Percentiles rank a stretch among this genome's conserved stretches.
These are phyloP conservation scores for Watsonalla cultraria DNA, from an alignment of 2,888 invertebrate genomes.

Conservation along the genomic window DNA sequence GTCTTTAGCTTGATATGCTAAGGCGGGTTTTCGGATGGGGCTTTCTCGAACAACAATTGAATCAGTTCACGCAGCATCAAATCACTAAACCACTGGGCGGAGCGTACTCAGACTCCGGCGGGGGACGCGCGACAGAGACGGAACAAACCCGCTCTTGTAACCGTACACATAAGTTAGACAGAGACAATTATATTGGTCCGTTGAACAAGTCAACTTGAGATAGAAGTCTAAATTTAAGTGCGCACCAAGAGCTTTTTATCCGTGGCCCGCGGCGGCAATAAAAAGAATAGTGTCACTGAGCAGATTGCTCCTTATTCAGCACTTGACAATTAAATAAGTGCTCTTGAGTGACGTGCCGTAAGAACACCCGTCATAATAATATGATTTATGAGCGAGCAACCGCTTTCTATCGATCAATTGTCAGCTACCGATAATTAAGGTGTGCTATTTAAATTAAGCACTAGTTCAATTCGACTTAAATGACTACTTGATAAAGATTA, in stretches of 20 bases:
- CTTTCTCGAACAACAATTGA: slow-evolving; percentile 68
- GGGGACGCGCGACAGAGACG: slow-evolving; percentile 66
- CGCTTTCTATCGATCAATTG: slow-evolving; percentile 68
- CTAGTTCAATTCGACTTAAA: slow-evolving; percentile 34
- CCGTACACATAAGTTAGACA: slow-evolving; percentile 39
- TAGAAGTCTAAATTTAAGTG: slow-evolving; percentile 66
- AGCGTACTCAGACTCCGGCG: slow-evolving; percentile 73
- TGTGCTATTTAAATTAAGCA: slow-evolving; percentile 52
- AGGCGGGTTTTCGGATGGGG: slow-evolving; percentile 63
- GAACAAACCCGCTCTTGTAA: slow-evolving; percentile 39
- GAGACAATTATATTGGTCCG: slow-evolving; percentile 56
- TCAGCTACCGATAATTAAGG: slow-evolving; percentile 72
- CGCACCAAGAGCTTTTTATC: slow-evolving; percentile 68
- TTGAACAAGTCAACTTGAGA: slow-evolving; percentile 54
- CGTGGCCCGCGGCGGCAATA: slow-evolving; percentile 62
- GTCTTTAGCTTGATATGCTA: slow-evolving; percentile 70
- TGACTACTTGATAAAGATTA: slow-evolving; percentile 23
- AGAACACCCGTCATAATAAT: slow-evolving; percentile 64
- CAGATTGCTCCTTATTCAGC: slow-evolving; percentile 74
- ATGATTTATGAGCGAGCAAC: slow-evolving; percentile 62
- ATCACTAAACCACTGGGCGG: slow-evolving; percentile 80
- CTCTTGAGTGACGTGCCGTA: slow-evolving; percentile 61
- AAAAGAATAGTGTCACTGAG: slow-evolving; percentile 75
- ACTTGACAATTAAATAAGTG: slow-evolving; percentile 76
- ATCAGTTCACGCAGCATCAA: slow-evolving; percentile 80